These are phyloP conservation scores for Rhyacophila evoluta DNA, from an alignment of 2,888 invertebrate species.

Conservation along the genomic window DNA sequence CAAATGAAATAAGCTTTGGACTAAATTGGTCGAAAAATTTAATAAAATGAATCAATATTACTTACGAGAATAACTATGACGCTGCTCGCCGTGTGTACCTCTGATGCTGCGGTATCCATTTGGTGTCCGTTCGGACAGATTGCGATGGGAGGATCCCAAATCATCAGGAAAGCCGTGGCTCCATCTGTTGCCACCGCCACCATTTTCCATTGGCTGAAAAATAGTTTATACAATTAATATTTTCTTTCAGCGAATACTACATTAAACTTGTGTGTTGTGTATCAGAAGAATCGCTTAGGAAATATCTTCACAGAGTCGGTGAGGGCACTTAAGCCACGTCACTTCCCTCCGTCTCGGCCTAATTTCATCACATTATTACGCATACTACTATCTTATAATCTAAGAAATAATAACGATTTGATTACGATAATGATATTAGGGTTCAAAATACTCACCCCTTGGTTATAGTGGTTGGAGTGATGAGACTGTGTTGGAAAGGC, in stretches of 20 bases:
- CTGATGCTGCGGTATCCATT: conserved; percentile 59
- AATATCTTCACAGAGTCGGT: conserved; percentile 35
- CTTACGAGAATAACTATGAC: conserved; percentile 27
- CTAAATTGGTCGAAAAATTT: no score
- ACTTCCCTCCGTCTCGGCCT: conserved; percentile 48
- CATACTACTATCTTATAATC: no score
- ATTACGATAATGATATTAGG: no score
- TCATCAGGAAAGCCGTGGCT: conserved; percentile 46
- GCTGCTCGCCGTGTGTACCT: conserved; percentile 57
- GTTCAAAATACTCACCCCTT: no score
- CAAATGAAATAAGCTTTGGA: no score
- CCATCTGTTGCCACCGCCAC: conserved; percentile 33
- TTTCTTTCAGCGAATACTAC: no score
- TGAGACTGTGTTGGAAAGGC: conserved; percentile 41
- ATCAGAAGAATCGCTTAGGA: conserved; percentile 36
- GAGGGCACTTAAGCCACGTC: conserved; percentile 40
- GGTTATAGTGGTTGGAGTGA: conserved; percentile 9
- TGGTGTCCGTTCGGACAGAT: conserved; percentile 57
- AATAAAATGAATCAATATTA: no score
- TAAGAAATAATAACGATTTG: no score
- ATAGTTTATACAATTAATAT: no score
- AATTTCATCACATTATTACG: conserved; percentile 46
- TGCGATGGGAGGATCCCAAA: conserved; percentile 32
- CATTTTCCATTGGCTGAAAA: conserved; percentile 31
- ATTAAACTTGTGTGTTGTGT: no score